Conservation (phyloP, 1,140 invertebrate species). For the Hycleus cichorii region DNA sequence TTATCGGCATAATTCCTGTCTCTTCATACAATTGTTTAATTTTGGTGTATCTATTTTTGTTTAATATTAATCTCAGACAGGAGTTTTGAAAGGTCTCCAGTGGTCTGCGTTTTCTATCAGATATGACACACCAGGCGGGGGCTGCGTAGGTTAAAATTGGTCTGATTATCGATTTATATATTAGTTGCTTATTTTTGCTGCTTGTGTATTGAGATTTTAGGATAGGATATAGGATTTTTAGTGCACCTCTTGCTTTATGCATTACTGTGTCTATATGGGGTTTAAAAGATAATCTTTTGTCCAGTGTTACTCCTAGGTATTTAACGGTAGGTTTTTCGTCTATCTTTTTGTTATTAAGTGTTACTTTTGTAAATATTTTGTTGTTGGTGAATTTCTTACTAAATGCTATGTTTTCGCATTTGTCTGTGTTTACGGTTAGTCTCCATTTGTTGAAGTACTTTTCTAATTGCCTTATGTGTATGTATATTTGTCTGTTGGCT, state of each 20-base stretch:
- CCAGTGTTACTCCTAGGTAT: conserved; percentile 9
- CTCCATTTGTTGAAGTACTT: conserved; percentile 28
- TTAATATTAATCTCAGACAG: neutral
- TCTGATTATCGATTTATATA: neutral
- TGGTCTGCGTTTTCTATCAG: neutral
- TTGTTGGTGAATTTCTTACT: conserved; percentile 1
- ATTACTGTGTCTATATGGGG: neutral
- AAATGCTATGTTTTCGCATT: conserved; percentile 20
- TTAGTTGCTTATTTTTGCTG: neutral
- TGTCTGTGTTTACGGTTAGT: conserved; percentile 29
- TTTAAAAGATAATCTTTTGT: neutral
- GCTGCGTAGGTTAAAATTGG: neutral
- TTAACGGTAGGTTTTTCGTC: neutral
- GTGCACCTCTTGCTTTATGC: neutral
- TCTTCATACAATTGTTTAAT: neutral
- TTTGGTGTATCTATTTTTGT: neutral
- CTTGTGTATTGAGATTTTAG: neutral
- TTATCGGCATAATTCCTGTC: neutral
- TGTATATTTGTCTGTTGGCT: conserved; percentile 18
- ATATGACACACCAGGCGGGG: neutral
- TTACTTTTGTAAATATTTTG: neutral
- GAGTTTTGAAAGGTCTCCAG: neutral
- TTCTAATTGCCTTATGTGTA: conserved; percentile 11
- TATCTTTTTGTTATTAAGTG: neutral
- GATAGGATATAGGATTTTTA: neutral